Percentiles rank a stretch among this genome's conserved stretches.
These are phyloP conservation scores for Tachycineta bicolor DNA, from an alignment of 2,113 vertebrate species.

Conservation along the genomic window DNA sequence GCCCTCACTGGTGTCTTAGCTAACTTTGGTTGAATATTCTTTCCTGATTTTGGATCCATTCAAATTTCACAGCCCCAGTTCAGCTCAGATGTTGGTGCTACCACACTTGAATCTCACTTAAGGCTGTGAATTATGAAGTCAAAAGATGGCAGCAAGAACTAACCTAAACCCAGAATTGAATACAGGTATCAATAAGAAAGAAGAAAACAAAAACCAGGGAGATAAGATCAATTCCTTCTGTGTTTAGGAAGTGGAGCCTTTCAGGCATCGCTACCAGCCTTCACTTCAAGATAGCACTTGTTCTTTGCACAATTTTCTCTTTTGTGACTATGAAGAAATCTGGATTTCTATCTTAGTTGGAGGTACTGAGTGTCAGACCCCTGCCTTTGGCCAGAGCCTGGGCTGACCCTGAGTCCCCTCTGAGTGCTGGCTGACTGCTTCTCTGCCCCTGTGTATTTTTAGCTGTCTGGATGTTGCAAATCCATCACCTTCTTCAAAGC, in stretches of 20 bases:
- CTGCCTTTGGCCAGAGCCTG: not conserved
- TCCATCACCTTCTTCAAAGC: slow-evolving; percentile 14
- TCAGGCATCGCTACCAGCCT: not conserved
- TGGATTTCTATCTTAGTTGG: not conserved
- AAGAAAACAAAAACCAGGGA: not conserved
- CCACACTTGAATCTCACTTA: not conserved
- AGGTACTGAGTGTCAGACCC: not conserved
- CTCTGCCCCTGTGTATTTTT: not conserved
- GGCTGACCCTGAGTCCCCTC: not conserved
- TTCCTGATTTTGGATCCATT: not conserved
- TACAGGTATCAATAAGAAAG: not conserved
- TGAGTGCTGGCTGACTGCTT: not conserved
- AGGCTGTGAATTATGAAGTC: not conserved
- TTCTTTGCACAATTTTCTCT: not conserved
- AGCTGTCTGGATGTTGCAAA: slow-evolving; percentile 11
- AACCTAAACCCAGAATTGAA: not conserved
- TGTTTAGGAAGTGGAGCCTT: not conserved
- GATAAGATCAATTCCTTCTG: not conserved
- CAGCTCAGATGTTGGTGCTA: not conserved
- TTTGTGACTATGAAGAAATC: not conserved
- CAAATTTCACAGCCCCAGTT: not conserved
- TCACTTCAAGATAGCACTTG: fast-evolving
- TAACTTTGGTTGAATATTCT: not conserved
- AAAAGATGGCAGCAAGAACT: not conserved
- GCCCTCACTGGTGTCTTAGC: not conserved